These are phyloP conservation scores for Sorex maritimensis DNA, from an alignment of 2,797 vertebrate species.

Conservation along the genomic window DNA sequence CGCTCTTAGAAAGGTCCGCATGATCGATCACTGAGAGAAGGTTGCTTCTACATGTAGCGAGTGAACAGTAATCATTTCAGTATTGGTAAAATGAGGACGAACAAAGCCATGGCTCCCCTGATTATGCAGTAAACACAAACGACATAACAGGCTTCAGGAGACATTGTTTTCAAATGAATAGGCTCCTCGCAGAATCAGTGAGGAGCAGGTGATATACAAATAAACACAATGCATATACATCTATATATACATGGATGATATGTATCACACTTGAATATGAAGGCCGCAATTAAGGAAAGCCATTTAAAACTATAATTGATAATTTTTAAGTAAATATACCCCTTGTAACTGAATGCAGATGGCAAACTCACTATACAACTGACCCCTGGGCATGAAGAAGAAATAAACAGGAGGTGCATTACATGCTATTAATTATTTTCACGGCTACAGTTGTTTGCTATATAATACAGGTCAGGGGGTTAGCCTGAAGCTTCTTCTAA, in stretches of 20 bases:
- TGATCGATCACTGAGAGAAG: slow-evolving; percentile 64
- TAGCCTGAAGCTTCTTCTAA: slow-evolving; percentile 91
- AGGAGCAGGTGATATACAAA: slow-evolving; percentile 78
- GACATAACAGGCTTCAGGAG: slow-evolving; percentile 64
- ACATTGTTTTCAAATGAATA: slow-evolving; percentile 79
- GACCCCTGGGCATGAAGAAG: slow-evolving; percentile 87
- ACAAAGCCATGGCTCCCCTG: slow-evolving; percentile 73
- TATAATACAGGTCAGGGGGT: slow-evolving; percentile 91
- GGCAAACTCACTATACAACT: slow-evolving; percentile 85
- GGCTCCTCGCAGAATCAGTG: slow-evolving; percentile 49
- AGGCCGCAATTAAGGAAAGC: slow-evolving; percentile 87
- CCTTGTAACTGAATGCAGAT: slow-evolving; percentile 90
- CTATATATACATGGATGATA: slow-evolving; percentile 47
- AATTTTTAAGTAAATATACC: slow-evolving; percentile 91
- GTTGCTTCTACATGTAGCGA: slow-evolving; percentile 59
- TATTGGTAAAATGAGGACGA: slow-evolving; percentile 74
- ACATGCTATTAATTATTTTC: slow-evolving; percentile 92
- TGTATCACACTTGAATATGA: slow-evolving; percentile 81
- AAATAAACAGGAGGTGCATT: slow-evolving; percentile 91
- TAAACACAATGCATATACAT: slow-evolving; percentile 79
- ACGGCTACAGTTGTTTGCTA: slow-evolving; percentile 90
- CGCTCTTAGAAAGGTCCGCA: slow-evolving; percentile 63
- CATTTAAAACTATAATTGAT: slow-evolving; percentile 89
- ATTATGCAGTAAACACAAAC: slow-evolving; percentile 82
- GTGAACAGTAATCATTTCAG: slow-evolving; percentile 69